These are phyloP conservation scores for Pelagia noctiluca DNA, from an alignment of 30 jellyfish, hydroid and myxozoan species.

Conservation along the genomic window DNA sequence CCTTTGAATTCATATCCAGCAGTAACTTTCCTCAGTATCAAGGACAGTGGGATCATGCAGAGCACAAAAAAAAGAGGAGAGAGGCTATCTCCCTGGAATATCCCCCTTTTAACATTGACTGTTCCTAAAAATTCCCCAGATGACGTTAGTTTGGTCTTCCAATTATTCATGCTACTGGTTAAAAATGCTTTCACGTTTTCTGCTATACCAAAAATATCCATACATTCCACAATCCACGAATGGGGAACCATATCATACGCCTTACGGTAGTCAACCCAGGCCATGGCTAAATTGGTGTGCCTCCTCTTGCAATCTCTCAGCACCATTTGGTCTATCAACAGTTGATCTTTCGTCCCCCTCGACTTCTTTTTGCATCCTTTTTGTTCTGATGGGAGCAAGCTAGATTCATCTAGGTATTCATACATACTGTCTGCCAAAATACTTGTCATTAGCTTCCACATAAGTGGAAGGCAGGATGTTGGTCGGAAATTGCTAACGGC, in stretches of 20 bases:
- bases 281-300: neutral
- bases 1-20: neutral
- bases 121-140: neutral
- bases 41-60: slow-evolving; percentile 21
- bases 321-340: slow-evolving; percentile 14
- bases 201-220: too few species aligned
- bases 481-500: slow-evolving; percentile 34
- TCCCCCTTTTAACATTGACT: slow-evolving; percentile 14
- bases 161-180: neutral
- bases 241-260: too few species aligned
- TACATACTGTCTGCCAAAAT: slow-evolving; percentile 11
- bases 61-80: slow-evolving; percentile 34
- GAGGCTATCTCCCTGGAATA: slow-evolving; percentile 44
- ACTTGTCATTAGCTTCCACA: slow-evolving; percentile 53
- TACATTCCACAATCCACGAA: too few species aligned
- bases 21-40: neutral
- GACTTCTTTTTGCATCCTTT: slow-evolving; percentile 20
- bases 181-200: too few species aligned
- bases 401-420: neutral
- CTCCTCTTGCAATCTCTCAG: slow-evolving; percentile 18
- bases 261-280: too few species aligned
- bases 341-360: slow-evolving; percentile 51
- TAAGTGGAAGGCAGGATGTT: slow-evolving; percentile 31
- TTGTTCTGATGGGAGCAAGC: slow-evolving; percentile 16
- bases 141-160: neutral